Conservation (phyloP, 2,888 invertebrate genomes). For the Tubiluchus corallicola region DNA sequence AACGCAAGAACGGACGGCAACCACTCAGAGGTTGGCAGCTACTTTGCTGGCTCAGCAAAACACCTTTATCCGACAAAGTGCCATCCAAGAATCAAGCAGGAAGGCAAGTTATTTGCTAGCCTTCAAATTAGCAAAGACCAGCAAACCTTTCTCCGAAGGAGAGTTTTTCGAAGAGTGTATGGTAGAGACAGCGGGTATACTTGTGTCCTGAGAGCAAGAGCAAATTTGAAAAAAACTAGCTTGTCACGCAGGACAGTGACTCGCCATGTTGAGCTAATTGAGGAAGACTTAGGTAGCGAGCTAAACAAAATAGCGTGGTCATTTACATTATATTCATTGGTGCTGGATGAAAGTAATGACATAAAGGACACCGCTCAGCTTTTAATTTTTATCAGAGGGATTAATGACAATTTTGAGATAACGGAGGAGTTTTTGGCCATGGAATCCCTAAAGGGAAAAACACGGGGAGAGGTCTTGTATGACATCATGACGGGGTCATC, state of each 20-base stretch:
- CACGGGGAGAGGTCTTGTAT: constrained; percentile 10
- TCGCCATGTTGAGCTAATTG: constrained; percentile 1
- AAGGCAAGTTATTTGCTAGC: background rate
- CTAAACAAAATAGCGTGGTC: background rate
- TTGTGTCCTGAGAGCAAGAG: no score
- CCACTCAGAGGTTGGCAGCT: constrained; percentile 1
- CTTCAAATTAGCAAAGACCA: background rate
- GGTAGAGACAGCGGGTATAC: constrained; percentile 1
- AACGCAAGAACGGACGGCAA: constrained; percentile 1
- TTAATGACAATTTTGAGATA: constrained; percentile 11
- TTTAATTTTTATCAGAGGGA: constrained; percentile 12
- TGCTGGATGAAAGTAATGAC: constrained; percentile 14
- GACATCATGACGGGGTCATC: background rate
- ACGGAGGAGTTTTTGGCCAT: constrained; percentile 11
- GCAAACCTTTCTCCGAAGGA: constrained; percentile 1
- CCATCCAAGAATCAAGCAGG: background rate
- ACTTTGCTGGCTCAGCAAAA: background rate
- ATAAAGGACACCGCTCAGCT: constrained; percentile 12
- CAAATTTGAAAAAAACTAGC: no score
- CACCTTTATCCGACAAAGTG: background rate
- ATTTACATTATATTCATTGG: constrained; percentile 9
- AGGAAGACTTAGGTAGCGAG: background rate
- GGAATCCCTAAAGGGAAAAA: constrained; percentile 7
- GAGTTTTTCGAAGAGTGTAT: background rate
- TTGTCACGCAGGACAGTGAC: background rate